Evolutionary conservation across 2,888 invertebrate species (phyloP), one percentile per base, ranked within the genome.

Genomic region (Gnatocerus cornutus): DNA sequence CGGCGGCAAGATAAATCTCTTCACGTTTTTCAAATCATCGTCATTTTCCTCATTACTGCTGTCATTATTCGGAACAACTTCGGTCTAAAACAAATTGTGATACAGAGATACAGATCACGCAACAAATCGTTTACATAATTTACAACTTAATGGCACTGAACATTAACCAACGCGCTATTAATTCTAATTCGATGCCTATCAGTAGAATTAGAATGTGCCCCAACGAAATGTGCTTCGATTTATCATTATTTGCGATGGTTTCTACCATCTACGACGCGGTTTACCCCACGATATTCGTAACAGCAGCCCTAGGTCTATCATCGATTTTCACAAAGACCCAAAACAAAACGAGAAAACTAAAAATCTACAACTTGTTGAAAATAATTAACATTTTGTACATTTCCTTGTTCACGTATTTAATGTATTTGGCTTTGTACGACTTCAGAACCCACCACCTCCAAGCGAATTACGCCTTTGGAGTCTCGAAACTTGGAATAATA

Each of bases 1-100:
- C 7, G 71, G 71, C n/a, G 75, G 73, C 46, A 73, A 52, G 43
- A 62, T 52, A 64, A 75, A 65, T 58, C 58, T 48, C 27, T 29
- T 14, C 8, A 69, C 64, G 29, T 69, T 16, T 16, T 53, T 39
- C 30, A 69, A 63, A 69, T 69, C 68, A 12, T 63, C 55, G 21
- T 53, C 39, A 61, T 61, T 48, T 30, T 45, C 59, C 30, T 46
- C n/a, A 53, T 33, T 1, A 12, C 14, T 29, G 1, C n/a, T 21
- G 16, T 8, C 13, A 37, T 14, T 37, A 33, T 7, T 33, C 33
- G 14, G 10, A n/a, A 10, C 5, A 13, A 53, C 13, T 12, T 53
- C 53, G 9, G 13, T 8, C 53, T 53, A 12, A 9, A 53, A 33
- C 33, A 33, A 33, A 21, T 21, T 4, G 21, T 21, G 21, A 21